Base-by-base conservation (phyloP, 2,888 invertebrate species). In the Biston stratarius region DNA sequence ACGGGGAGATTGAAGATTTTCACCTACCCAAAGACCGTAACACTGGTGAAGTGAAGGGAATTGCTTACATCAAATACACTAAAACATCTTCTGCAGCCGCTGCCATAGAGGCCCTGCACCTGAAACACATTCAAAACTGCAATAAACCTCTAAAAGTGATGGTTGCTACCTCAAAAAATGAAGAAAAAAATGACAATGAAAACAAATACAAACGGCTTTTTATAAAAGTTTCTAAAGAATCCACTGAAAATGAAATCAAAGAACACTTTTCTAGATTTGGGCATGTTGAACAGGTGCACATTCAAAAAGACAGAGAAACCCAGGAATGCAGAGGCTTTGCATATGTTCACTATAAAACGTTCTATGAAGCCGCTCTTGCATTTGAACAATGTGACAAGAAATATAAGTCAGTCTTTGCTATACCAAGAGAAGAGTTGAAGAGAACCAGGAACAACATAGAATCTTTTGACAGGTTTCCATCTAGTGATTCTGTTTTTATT, bases 1-100 rank as follows among this genome's bases (percentile, higher is more conserved):
- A 96, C 90, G 99, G 99, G 5, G 95, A 95, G 60, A 96, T 99
- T 68, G 97, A 98, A 87, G 97, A 98, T 86, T 94, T 99, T 67
- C 97, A 97, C 96, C 96, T 98, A 80, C 97, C 99, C 11, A 97
- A 96, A 89, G 98, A 99, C 84, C 96, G 97, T 66, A 94, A 92
- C 73, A 96, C 97, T 34, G 97, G 97, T 49, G 97, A 97, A 77
- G 96, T 96, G 76, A 98, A 98, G 95, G 98, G 98, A 61, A 97
- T 99, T 69, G 97, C 97, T 0, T 99, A 98, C 83, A 96, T 99
- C 11, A 98, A 98, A 85, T 99, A 96, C 88, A 94, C 95, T 0
- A 98, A 98, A 92, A 98, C 98, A 0, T 98, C 98, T 0, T 97
- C 98, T 82, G 99, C 99, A 3, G 98, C 98, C 6, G 93, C 95